Base-by-base conservation (phyloP, 2,113 vertebrate species). In the Polypterus bichir region DNA sequence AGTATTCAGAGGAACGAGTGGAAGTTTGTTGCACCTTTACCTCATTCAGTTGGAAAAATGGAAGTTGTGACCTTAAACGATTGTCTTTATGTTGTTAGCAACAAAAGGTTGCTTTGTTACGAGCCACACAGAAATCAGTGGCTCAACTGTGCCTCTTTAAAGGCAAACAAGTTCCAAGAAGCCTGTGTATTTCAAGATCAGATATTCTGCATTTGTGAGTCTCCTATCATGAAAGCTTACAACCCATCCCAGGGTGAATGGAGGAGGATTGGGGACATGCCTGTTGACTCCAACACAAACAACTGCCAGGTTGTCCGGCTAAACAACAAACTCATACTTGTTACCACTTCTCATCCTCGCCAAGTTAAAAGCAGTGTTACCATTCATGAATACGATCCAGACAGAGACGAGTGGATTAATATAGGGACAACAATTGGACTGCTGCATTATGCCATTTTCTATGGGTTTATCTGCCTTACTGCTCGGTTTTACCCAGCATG, bases 1-100 rank as follows among this genome's bases (percentile, higher is more conserved):
- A 92, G 85, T 56, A 74, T 91, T 63, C 90, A 91, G 72, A 87
- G 89, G 65, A 89, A 92, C 66, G 89, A 91, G 76, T 92, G 89
- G 90, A 81, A 75, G 0, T 71, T 91, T n/a, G 89, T 90, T 67
- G 86, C 88, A 3, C 83, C 89, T 4, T 72, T 92, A 61, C 89
- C 90, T 44, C 88, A 90, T 63, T 91, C 89, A 3, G 76, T 92
- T 62, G 87, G 88, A 52, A 90, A 89, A 57, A 91, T 91, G 77
- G 86, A 91, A 65, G 77, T 90, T 44, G 86, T 91, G 61, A 82
- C 89, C 0, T 72, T 90, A 10, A 86, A 89, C 7, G 87, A 90
- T 69, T 85, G 85, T 57, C 72, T 92, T 44, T 92, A 91, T 5
- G 90, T 91, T 6, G 87, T 92, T 57, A 91, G 88, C 73, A 90